Evolutionary conservation across 2,113 vertebrate species (phyloP).

Genomic region (Penelope pileata): DNA sequence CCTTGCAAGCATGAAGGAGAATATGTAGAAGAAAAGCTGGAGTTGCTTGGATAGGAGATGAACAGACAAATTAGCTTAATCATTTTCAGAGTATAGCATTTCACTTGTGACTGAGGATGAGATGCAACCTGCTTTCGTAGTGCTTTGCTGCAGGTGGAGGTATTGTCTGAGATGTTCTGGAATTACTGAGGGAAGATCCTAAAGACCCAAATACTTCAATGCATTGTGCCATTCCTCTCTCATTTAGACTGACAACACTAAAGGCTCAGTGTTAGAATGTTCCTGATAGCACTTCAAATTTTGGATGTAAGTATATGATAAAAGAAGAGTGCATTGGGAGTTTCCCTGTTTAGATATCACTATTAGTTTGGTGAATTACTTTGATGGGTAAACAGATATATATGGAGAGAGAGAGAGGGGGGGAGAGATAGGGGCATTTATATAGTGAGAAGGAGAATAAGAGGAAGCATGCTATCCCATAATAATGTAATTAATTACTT

Average conservation of each 20-base stretch:
- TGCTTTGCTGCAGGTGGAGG: neutral
- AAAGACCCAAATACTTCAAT: neutral
- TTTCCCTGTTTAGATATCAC: neutral
- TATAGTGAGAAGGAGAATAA: neutral
- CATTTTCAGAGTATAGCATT: neutral
- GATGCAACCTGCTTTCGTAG: neutral
- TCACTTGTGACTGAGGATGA: neutral
- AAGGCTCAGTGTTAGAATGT: neutral
- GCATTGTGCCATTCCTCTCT: neutral
- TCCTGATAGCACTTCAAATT: neutral
- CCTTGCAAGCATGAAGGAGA: neutral
- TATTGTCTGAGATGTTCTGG: neutral
- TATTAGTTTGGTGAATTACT: neutral
- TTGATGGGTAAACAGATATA: neutral
- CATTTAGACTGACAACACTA: neutral
- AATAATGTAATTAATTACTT: constrained; percentile 7
- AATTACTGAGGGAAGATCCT: neutral
- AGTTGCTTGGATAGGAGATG: neutral
- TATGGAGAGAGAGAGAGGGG: neutral
- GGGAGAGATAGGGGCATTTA: neutral
- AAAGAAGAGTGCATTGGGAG: neutral
- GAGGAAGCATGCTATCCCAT: neutral
- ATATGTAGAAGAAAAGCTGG: neutral
- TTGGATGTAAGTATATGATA: neutral
- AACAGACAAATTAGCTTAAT: neutral